These are phyloP conservation scores for Candidula unifasciata DNA, from an alignment of 2,888 invertebrate species.

Conservation along the genomic window DNA sequence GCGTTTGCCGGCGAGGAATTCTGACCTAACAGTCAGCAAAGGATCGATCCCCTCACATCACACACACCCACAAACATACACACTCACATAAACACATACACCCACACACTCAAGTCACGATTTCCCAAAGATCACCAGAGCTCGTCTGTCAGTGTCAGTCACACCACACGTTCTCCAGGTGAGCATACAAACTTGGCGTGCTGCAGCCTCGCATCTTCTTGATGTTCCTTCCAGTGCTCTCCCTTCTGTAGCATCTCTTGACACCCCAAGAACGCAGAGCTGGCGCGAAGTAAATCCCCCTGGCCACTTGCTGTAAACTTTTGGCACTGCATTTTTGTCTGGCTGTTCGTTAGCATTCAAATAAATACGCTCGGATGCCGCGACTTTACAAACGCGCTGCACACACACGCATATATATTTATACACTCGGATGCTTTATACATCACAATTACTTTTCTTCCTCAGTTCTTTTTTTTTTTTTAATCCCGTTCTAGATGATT, in stretches of 20 bases:
- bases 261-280: conserved; percentile 13
- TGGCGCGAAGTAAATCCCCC: background rate
- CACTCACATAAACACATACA: too few relatives aligned
- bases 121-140: background rate
- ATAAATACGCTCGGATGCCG: background rate
- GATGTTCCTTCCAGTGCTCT: background rate
- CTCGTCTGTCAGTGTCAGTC: background rate
- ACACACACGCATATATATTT: too few relatives aligned
- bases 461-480: too few relatives aligned
- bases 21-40: background rate
- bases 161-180: conserved; percentile 20
- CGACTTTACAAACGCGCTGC: too few relatives aligned
- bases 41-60: background rate
- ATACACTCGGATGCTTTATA: too few relatives aligned
- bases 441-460: too few relatives aligned
- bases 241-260: background rate
- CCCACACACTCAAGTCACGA: background rate
- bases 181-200: conserved; percentile 14
- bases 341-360: background rate
- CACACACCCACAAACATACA: background rate
- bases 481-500: too few relatives aligned
- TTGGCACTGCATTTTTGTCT: background rate
- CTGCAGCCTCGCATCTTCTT: background rate
- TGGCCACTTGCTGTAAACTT: conserved; percentile 1
- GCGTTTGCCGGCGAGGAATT: background rate